phyloP scores from a whole-genome alignment of 2,888 invertebrate species.

The Spatulosminthurus flaviceps region DNA sequence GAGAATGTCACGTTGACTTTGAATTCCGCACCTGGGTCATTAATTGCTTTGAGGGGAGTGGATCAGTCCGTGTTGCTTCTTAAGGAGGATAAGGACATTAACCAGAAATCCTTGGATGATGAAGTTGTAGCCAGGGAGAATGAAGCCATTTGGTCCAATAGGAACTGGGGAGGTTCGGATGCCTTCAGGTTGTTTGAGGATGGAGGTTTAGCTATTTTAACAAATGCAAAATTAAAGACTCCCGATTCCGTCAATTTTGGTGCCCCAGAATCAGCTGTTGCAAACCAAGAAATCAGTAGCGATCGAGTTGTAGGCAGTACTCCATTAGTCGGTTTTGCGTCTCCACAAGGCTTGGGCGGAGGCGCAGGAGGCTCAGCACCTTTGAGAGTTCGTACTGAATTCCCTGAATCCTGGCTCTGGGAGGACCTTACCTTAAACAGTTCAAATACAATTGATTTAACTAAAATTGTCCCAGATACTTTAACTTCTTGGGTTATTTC shows the following conservation, averaged over 20 bases:
- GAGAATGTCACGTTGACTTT: slow-evolving; percentile 80
- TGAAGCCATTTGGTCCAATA: slow-evolving; percentile 18
- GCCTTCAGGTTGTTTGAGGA: slow-evolving; percentile 51
- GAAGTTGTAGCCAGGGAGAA: slow-evolving; percentile 72
- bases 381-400: slow-evolving; percentile 48
- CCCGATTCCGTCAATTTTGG: background rate
- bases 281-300: background rate
- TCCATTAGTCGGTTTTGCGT: background rate
- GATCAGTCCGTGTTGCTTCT: slow-evolving; percentile 82
- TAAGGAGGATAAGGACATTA: slow-evolving; percentile 77
- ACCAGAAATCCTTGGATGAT: slow-evolving; percentile 70
- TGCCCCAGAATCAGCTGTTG: background rate
- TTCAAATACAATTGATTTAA: slow-evolving; percentile 64
- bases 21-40: slow-evolving; percentile 82
- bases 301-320: background rate
- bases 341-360: background rate
- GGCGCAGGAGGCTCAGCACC: slow-evolving; percentile 13
- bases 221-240: slow-evolving; percentile 47
- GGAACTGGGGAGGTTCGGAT: slow-evolving; percentile 53
- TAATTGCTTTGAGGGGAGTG: slow-evolving; percentile 85
- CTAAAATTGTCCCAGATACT: slow-evolving; percentile 78
- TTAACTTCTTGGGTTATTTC: slow-evolving; percentile 85
- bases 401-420: slow-evolving; percentile 60
- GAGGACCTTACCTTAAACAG: slow-evolving; percentile 51
- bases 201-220: slow-evolving; percentile 50